These are phyloP conservation scores for Pseudopipra pipra DNA, from an alignment of 2,113 vertebrate genomes.

Conservation along the genomic window DNA sequence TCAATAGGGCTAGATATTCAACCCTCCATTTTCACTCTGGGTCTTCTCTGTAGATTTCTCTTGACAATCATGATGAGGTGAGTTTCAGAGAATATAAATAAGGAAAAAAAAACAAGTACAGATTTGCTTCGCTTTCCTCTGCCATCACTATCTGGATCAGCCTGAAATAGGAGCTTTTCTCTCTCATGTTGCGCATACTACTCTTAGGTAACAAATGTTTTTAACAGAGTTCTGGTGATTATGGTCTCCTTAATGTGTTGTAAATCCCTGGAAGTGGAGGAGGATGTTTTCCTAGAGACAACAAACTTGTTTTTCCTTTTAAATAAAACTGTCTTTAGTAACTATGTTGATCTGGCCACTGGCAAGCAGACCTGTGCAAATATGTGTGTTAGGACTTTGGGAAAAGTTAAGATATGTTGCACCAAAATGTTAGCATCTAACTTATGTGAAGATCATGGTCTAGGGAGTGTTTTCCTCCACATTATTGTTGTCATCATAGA, in stretches of 20 bases:
- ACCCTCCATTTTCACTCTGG: background rate
- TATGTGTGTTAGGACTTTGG: background rate
- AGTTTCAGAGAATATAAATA: background rate
- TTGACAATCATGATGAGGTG: background rate
- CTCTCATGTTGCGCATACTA: background rate
- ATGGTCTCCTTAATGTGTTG: background rate
- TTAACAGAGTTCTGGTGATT: background rate
- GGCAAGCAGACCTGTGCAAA: background rate
- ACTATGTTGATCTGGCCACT: background rate
- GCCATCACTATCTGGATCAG: background rate
- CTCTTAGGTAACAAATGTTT: slow-evolving; percentile 4
- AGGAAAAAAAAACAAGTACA: background rate
- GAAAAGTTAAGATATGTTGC: background rate
- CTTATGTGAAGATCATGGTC: background rate
- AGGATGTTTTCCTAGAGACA: slow-evolving; percentile 27
- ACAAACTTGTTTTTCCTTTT: slow-evolving; percentile 7
- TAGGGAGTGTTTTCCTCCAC: background rate
- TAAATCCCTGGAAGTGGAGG: slow-evolving; percentile 42
- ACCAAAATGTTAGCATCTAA: background rate
- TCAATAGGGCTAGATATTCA: background rate
- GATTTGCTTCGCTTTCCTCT: background rate
- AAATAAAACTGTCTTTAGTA: background rate
- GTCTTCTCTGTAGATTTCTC: background rate
- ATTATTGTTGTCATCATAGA: background rate
- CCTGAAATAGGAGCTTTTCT: background rate